These are phyloP conservation scores for Trichomalopsis sarcophagae DNA, from an alignment of 1,140 invertebrate species.

Conservation along the genomic window DNA sequence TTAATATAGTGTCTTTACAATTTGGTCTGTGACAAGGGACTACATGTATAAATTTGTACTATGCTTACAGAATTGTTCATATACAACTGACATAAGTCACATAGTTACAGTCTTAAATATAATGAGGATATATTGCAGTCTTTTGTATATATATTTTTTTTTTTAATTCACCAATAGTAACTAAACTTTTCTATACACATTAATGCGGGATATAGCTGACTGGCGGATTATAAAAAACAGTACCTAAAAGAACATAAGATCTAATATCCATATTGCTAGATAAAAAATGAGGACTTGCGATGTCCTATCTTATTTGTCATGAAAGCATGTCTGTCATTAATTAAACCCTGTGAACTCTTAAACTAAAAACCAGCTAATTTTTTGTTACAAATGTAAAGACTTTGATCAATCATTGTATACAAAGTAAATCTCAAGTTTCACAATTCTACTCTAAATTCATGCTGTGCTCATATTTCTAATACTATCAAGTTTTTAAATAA, in stretches of 20 bases:
- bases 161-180: neutral
- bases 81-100: slow-evolving; percentile 31
- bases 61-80: slow-evolving; percentile 38
- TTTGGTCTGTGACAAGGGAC: slow-evolving; percentile 35
- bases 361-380: neutral
- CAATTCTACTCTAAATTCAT: neutral
- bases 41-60: slow-evolving; percentile 44
- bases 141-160: slow-evolving; percentile 21
- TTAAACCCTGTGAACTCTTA: neutral
- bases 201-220: neutral
- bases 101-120: slow-evolving; percentile 54
- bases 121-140: slow-evolving; percentile 54
- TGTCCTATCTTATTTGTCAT: neutral
- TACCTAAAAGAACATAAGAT: neutral
- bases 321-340: neutral
- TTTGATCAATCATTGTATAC: neutral
- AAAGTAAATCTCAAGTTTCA: neutral
- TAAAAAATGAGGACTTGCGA: neutral
- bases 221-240: neutral
- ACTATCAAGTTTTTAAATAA: neutral
- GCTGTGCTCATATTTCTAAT: neutral
- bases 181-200: neutral
- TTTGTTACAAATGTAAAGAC: neutral
- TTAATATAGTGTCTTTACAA: slow-evolving; percentile 19
- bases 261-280: neutral